Evolutionary conservation across 2,888 invertebrate genomes (phyloP).

Genomic region (Notocelia uddmanniana): DNA sequence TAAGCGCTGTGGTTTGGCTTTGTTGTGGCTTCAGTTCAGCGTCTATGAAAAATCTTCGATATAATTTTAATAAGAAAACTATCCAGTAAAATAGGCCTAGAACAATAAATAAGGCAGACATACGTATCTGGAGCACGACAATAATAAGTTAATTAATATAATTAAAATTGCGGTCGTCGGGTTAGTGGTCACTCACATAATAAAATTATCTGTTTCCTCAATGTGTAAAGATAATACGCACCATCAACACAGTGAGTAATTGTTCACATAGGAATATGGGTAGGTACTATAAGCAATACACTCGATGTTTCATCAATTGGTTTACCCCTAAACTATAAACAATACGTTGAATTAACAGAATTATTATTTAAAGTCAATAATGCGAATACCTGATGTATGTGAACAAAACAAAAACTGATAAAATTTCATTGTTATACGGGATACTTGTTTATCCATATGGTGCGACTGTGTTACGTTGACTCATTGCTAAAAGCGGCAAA

Average conservation of each 20-base stretch:
- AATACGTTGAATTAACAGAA: slow-evolving; percentile 40
- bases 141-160: slow-evolving; percentile 8
- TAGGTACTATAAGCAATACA: no score
- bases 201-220: slow-evolving; percentile 38
- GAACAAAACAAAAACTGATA: slow-evolving; percentile 5
- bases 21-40: slow-evolving; percentile 21
- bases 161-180: slow-evolving; percentile 22
- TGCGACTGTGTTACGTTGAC: slow-evolving; percentile 20
- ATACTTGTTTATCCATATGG: slow-evolving; percentile 41
- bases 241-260: slow-evolving; percentile 34
- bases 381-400: slow-evolving; percentile 14
- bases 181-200: slow-evolving; percentile 28
- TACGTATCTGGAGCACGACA: slow-evolving; percentile 2
- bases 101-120: slow-evolving; percentile 1
- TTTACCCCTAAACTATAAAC: slow-evolving; percentile 30
- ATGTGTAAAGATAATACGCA: slow-evolving; percentile 24
- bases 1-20: neutral
- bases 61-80: neutral
- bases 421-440: slow-evolving; percentile 34
- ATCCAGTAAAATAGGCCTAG: neutral
- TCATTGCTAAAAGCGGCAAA: slow-evolving; percentile 36
- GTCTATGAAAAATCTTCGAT: neutral
- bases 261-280: slow-evolving; percentile 29
- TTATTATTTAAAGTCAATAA: slow-evolving; percentile 26
- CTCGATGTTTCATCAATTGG: neutral